Evolutionary conservation across 2,113 vertebrate species (phyloP).

Genomic region (Pterocles burchelli): DNA sequence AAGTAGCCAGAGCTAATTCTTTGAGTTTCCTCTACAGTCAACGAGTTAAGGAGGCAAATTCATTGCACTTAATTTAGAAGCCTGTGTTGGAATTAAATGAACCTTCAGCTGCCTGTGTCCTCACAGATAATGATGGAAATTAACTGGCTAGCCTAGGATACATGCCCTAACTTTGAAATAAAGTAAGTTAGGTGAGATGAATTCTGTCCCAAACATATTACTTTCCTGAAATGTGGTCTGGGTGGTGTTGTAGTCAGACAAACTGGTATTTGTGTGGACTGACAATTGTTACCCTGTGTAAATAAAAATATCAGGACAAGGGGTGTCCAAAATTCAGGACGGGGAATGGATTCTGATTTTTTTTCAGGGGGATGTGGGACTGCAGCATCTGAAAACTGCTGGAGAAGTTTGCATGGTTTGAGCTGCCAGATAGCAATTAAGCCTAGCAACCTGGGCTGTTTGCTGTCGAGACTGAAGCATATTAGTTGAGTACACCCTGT

Average conservation of each 20-base stretch:
- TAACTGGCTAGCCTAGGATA: neutral
- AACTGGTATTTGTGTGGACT: neutral
- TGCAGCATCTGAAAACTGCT: slow-evolving; percentile 12
- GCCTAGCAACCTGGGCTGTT: slow-evolving; percentile 11
- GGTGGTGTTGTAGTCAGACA: neutral
- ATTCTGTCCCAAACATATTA: neutral
- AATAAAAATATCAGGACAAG: neutral
- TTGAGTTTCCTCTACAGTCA: neutral
- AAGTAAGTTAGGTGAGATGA: neutral
- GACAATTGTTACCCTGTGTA: neutral
- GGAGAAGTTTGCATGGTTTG: slow-evolving; percentile 2
- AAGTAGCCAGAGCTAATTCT: neutral
- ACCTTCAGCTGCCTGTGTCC: neutral
- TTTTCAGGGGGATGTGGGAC: rapidly evolving
- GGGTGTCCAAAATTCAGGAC: neutral
- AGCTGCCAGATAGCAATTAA: slow-evolving; percentile 40
- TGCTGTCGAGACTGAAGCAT: slow-evolving; percentile 19
- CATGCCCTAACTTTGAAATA: neutral
- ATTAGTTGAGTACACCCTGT: slow-evolving; percentile 32
- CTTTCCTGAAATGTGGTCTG: neutral
- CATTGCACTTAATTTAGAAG: neutral
- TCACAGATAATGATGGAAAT: neutral
- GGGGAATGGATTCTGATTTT: neutral
- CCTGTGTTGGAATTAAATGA: neutral
- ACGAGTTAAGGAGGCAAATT: slow-evolving; percentile 28